Percentiles rank a stretch among this genome's conserved stretches.
phyloP scores from a whole-genome alignment of 2,113 vertebrate genomes.

The Rallus limicola region DNA sequence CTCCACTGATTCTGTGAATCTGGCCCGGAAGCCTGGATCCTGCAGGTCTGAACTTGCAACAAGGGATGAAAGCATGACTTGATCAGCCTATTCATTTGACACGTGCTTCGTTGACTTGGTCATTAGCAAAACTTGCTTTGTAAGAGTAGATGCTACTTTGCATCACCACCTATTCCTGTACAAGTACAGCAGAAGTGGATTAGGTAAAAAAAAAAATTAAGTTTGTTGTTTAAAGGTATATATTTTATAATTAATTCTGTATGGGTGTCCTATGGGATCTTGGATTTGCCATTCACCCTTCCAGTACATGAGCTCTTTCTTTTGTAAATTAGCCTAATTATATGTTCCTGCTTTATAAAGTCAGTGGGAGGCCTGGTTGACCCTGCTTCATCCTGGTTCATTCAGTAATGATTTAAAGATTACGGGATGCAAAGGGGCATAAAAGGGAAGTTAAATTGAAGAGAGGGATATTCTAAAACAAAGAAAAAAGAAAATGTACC shows the following conservation, averaged over 20 bases:
- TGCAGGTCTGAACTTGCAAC: not conserved
- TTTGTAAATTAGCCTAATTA: conserved; percentile 44
- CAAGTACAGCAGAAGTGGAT: not conserved
- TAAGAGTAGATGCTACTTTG: not conserved
- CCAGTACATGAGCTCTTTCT: not conserved
- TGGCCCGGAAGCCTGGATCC: rapidly evolving
- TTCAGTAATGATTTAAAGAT: conserved; percentile 58
- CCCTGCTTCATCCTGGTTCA: not conserved
- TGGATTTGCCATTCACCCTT: conserved; percentile 17
- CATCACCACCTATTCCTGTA: not conserved
- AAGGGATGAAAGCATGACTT: not conserved
- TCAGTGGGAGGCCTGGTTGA: conserved; percentile 11
- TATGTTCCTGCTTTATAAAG: conserved; percentile 26
- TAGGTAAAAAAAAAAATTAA: not conserved
- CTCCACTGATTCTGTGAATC: not conserved
- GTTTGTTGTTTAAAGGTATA: not conserved
- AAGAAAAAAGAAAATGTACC: not conserved
- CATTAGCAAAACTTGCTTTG: not conserved
- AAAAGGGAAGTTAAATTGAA: not conserved
- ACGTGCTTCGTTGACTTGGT: not conserved
- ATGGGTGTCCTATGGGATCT: not conserved
- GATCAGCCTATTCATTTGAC: not conserved
- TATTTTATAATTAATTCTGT: not conserved
- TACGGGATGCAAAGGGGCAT: not conserved
- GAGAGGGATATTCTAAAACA: not conserved